A percentile compares a stretch with the other conserved stretches of the same genome.
Evolutionary conservation across 2,113 vertebrate species (phyloP).

Genomic region (Lagenorhynchus albirostris): DNA sequence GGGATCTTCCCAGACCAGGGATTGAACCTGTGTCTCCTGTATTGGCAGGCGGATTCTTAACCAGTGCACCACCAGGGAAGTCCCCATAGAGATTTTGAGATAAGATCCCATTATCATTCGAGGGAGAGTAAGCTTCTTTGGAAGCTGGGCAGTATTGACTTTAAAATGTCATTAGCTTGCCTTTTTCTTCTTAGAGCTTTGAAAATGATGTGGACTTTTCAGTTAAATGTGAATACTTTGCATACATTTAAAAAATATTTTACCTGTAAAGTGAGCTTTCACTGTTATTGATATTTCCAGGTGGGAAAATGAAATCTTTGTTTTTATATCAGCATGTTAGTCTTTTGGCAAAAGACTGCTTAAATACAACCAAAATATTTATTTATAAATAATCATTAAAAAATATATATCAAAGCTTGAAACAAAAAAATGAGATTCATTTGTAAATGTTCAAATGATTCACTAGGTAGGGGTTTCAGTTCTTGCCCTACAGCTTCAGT

Average conservation of each 20-base stretch:
- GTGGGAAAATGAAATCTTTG: not conserved
- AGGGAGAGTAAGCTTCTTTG: not conserved
- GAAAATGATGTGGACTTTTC: not conserved
- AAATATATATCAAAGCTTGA: not conserved
- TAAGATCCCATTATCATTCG: not conserved
- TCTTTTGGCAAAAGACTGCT: not conserved
- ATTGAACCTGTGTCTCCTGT: no score
- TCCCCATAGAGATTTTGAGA: not conserved
- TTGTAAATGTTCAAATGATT: not conserved
- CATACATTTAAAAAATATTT: not conserved
- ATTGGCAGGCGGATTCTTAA: no score
- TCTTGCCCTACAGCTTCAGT: not conserved
- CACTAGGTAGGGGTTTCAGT: not conserved
- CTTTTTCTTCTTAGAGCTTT: not conserved
- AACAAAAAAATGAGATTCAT: not conserved
- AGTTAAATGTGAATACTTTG: not conserved
- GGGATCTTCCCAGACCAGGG: no score
- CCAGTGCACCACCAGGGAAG: no score
- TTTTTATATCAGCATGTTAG: not conserved
- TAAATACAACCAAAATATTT: not conserved
- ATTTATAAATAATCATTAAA: not conserved
- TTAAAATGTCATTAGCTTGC: not conserved
- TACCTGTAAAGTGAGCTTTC: not conserved
- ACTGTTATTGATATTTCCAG: not conserved
- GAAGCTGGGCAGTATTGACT: not conserved